These are phyloP conservation scores for Diceros bicornis DNA, from an alignment of 2,797 vertebrate genomes.

Conservation along the genomic window DNA sequence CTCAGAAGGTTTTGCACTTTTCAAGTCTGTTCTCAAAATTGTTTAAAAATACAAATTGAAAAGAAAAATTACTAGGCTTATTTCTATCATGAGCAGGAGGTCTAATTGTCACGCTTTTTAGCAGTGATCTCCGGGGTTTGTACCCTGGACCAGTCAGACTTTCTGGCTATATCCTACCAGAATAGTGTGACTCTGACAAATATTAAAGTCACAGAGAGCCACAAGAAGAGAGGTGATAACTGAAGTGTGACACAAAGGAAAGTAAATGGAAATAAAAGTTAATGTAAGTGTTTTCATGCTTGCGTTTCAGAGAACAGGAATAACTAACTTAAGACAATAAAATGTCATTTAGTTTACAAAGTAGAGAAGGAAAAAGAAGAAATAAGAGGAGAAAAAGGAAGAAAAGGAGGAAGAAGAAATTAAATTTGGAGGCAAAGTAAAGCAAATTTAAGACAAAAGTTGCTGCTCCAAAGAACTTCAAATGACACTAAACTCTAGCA, in stretches of 20 bases:
- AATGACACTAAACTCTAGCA: not conserved
- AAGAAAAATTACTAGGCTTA: slow-evolving; percentile 20
- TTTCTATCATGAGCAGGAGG: not conserved
- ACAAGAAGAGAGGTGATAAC: not conserved
- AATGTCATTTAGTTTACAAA: not conserved
- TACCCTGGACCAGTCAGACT: not conserved
- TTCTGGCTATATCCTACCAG: not conserved
- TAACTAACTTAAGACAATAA: not conserved
- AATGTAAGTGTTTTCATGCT: not conserved
- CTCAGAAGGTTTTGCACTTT: not conserved
- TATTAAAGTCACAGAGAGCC: not conserved
- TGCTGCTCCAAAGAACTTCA: not conserved
- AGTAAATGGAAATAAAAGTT: not conserved
- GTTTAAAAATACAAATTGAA: slow-evolving; percentile 15
- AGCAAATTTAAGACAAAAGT: not conserved
- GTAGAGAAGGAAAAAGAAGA: not conserved
- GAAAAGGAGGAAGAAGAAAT: not conserved
- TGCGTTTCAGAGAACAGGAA: not conserved
- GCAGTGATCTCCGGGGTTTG: not conserved
- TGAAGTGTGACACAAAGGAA: not conserved
- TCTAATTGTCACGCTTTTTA: not conserved
- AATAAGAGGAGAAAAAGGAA: not conserved
- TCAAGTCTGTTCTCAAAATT: not conserved
- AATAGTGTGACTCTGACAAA: not conserved
- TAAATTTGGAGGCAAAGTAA: slow-evolving; percentile 12